Base-by-base conservation (phyloP, 2,113 vertebrate genomes). In the Hydrochoerus hydrochaeris region DNA sequence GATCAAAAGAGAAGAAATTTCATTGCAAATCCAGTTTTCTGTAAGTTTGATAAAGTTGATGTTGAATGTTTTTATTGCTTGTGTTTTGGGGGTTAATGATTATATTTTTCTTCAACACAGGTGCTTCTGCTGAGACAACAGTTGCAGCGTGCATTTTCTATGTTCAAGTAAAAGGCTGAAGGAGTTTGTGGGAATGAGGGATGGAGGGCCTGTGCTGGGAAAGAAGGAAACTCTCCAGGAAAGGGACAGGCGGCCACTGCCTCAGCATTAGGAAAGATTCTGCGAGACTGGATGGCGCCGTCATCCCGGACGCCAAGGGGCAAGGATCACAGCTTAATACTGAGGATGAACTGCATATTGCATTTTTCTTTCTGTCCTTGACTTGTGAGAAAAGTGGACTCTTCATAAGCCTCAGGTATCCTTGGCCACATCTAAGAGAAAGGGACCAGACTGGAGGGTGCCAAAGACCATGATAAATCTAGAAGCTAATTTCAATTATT, bases 191-290 rank as follows among this genome's bases (percentile, higher is more conserved):
- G 8, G 28, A 84, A 84, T 26, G 28, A 30, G 26, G 12, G 1
- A 28, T 0, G 2, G 1, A 49, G 49, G 13, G 13, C 62, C 12
- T 16, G 0, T 20, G 2, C 32, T 6, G 24, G 14, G 6, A 57
- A 16, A 32, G 54, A 19, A 11, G 28, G 44, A 49, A 24, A 3
- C 38, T 19, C 20, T 35, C 0, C 60, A 63, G 8, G 19, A 10
- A 13, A 67, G 26, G 7, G 14, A 28, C 7, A 67, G 22, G 20
- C 0, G 5, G 41, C 41, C 24, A 44, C 71, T 24, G 5, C 71
- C 71, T 28, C 38, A 26, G 71, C 71, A 28, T 38, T 75, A 44
- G 54, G 28, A 78, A 54, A 26, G 8, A 20, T 58, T 83, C 67
- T 20, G 0, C 20, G 69, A 7, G 13, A 24, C 8, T 30, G 44